Conservation (phyloP, 2,888 invertebrate genomes). For the Tenthredo livida region DNA sequence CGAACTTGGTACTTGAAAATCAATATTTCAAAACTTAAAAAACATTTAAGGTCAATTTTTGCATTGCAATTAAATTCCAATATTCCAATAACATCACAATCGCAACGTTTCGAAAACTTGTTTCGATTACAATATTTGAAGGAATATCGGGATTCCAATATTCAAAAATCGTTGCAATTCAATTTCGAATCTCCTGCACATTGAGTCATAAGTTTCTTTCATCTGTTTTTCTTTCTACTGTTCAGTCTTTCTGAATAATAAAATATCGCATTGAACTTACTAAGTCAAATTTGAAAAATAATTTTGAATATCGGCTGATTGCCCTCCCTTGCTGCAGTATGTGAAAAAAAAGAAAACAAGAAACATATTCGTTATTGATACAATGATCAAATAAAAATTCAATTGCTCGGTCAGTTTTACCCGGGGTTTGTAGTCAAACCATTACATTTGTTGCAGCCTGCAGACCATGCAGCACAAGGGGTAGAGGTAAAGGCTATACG, state of each 20-base stretch:
- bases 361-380: background rate
- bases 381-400: background rate
- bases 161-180: background rate
- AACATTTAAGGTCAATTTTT: background rate
- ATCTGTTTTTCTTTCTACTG: background rate
- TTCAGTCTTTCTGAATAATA: background rate
- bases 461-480: background rate
- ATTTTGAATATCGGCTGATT: background rate
- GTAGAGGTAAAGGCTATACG: background rate
- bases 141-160: background rate
- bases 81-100: too few relatives aligned
- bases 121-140: background rate
- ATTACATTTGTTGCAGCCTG: conserved; percentile 1
- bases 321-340: background rate
- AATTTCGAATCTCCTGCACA: background rate
- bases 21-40: background rate
- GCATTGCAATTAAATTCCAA: too few relatives aligned
- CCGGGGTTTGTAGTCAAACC: background rate
- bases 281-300: background rate
- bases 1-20: too few relatives aligned
- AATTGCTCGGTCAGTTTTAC: background rate
- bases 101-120: background rate
- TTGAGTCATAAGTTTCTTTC: too few relatives aligned
- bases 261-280: background rate
- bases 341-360: background rate